phyloP scores from a whole-genome alignment of 2,888 invertebrate genomes.

The Xestoiulus laeticollis region DNA sequence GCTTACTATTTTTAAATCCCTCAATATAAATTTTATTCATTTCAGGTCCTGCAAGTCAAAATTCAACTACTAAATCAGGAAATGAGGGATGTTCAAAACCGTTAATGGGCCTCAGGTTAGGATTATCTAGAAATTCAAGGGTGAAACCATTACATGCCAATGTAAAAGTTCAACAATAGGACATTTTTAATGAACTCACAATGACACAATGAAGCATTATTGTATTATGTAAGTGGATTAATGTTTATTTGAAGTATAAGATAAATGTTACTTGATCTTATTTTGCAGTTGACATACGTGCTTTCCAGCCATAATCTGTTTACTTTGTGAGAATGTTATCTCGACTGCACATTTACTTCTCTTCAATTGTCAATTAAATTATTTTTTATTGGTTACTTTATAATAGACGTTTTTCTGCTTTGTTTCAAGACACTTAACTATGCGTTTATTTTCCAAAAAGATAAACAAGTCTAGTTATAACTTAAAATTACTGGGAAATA shows the following conservation, averaged over 20 bases:
- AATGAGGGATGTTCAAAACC: not conserved
- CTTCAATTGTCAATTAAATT: not conserved
- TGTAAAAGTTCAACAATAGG: not conserved
- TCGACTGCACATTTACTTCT: not conserved
- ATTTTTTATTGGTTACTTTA: not conserved
- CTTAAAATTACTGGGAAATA: too few relatives aligned
- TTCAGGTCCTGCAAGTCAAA: not conserved
- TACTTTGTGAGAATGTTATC: not conserved
- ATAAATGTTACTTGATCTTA: not conserved
- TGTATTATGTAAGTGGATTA: not conserved
- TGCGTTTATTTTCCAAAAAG: too few relatives aligned
- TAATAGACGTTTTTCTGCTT: not conserved
- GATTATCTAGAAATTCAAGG: slow-evolving; percentile 41
- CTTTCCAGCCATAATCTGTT: not conserved
- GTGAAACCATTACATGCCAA: slow-evolving; percentile 35
- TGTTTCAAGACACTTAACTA: not conserved
- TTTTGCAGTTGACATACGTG: not conserved
- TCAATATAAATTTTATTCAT: not conserved
- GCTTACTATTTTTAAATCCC: not conserved
- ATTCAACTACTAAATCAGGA: not conserved
- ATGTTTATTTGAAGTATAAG: not conserved
- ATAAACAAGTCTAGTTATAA: too few relatives aligned
- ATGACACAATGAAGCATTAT: not conserved
- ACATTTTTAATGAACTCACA: not conserved
- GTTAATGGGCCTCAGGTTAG: slow-evolving; percentile 18